phyloP scores from a whole-genome alignment of 2,888 invertebrate species.

The Microdon myrmicae region DNA sequence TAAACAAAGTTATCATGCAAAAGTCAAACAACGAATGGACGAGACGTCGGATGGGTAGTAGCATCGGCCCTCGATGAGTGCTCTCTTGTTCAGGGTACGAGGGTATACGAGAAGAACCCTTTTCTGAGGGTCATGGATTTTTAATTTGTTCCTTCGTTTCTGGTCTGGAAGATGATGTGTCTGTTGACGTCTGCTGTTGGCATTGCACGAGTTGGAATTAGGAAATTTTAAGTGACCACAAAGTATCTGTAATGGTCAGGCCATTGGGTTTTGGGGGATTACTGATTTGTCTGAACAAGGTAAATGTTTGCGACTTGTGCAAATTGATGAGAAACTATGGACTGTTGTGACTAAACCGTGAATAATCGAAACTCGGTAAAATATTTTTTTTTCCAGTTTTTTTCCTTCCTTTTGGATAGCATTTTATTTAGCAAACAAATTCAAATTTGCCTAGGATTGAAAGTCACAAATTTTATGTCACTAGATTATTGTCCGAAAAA shows the following conservation, averaged over 20 bases:
- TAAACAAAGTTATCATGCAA: slow-evolving; percentile 52
- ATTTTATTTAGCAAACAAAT: too few species aligned
- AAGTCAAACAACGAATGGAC: slow-evolving; percentile 53
- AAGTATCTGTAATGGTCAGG: slow-evolving; percentile 47
- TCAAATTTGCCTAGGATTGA: too few species aligned
- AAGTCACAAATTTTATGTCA: too few species aligned
- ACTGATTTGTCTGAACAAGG: too few species aligned
- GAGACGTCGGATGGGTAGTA: slow-evolving; percentile 45
- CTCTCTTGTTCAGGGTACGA: neutral
- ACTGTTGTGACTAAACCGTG: too few species aligned
- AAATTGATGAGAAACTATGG: too few species aligned
- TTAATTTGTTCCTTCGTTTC: slow-evolving; percentile 47
- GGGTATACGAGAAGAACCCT: slow-evolving; percentile 19
- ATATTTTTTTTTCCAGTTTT: too few species aligned
- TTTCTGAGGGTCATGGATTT: slow-evolving; percentile 26
- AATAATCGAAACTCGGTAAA: too few species aligned
- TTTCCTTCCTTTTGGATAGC: too few species aligned
- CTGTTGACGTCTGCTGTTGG: slow-evolving; percentile 37
- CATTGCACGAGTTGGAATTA: slow-evolving; percentile 34
- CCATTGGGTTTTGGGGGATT: too few species aligned
- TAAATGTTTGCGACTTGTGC: too few species aligned
- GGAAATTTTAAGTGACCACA: slow-evolving; percentile 50
- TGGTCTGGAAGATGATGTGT: slow-evolving; percentile 32
- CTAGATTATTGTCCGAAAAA: too few species aligned
- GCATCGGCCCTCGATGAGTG: neutral